phyloP scores from a whole-genome alignment of 2,797 vertebrate species.

The Spinus pinus region DNA sequence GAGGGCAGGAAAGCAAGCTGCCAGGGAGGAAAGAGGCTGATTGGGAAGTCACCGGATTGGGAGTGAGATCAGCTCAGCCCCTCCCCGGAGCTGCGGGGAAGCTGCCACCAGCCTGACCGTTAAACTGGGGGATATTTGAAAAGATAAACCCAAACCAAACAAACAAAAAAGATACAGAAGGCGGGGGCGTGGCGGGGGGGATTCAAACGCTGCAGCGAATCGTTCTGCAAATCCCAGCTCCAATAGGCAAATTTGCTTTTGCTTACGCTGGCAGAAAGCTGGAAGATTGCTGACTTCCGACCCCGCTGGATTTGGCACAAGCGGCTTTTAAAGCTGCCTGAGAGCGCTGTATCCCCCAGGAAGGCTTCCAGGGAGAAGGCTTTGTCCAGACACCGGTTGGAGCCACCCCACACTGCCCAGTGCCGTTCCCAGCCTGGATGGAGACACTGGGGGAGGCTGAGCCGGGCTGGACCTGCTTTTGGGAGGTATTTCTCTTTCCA shows the following conservation, averaged over 20 bases:
- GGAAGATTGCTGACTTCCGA: slow-evolving; percentile 27
- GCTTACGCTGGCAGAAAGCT: slow-evolving; percentile 44
- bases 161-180: not conserved
- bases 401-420: not conserved
- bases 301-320: not conserved
- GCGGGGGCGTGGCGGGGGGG: not conserved
- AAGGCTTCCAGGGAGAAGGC: not conserved
- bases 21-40: not conserved
- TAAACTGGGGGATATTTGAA: slow-evolving; percentile 7
- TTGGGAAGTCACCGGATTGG: not conserved
- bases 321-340: not conserved
- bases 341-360: not conserved
- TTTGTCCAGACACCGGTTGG: not conserved
- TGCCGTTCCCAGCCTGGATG: not conserved
- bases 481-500: not conserved
- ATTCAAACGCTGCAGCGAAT: not conserved
- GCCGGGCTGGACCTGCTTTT: not conserved
- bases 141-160: not conserved
- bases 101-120: not conserved
- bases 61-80: not conserved
- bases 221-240: not conserved
- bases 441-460: not conserved
- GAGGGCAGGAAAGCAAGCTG: not conserved
- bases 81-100: not conserved
- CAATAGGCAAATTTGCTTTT: not conserved